Conservation (phyloP, 1,140 invertebrate genomes). For the Rhopalosiphum maidis region DNA sequence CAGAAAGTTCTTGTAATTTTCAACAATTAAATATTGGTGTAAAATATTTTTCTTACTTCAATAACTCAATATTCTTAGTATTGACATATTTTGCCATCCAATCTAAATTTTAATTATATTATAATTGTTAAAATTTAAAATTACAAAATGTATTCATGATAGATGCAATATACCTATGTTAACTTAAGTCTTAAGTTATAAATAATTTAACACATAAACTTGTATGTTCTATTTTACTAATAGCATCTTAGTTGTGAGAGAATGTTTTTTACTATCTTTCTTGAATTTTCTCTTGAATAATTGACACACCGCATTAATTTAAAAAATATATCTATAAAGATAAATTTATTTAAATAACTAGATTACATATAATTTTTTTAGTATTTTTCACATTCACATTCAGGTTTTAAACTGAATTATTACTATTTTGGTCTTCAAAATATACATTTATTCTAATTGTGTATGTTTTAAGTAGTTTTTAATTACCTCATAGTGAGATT, state of each 20-base stretch:
- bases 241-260: background rate
- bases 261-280: background rate
- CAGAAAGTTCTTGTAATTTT: too few species aligned
- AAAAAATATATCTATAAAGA: background rate
- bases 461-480: too few species aligned
- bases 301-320: background rate
- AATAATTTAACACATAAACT: too few species aligned
- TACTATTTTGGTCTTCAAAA: background rate
- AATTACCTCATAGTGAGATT: background rate
- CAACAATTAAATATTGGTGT: too few species aligned
- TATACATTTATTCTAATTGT: background rate
- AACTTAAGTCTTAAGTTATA: too few species aligned
- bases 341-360: background rate
- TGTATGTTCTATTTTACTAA: background rate
- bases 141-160: background rate
- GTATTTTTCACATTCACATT: background rate
- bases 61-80: too few species aligned
- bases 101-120: too few species aligned
- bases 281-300: background rate
- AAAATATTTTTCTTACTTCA: too few species aligned
- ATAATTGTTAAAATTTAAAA: background rate
- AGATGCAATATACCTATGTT: too few species aligned
- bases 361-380: background rate
- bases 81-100: too few species aligned
- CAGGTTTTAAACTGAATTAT: background rate